Evolutionary conservation across 2,888 invertebrate genomes (phyloP), one percentile per base, ranked within the genome.

Genomic region (Microctonus aethiopoides): DNA sequence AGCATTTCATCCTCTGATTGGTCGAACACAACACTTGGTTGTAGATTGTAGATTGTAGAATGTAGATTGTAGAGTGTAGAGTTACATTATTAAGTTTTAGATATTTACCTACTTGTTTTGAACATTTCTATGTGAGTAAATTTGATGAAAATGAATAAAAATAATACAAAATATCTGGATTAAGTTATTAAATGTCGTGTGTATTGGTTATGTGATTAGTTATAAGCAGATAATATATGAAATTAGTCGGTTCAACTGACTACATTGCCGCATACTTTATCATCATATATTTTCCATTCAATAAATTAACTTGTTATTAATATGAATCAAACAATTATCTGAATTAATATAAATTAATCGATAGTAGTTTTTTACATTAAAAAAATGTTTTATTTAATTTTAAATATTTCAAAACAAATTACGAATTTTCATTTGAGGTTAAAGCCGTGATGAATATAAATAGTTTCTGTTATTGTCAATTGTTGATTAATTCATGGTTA

Each of bases 181-280:
- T 22, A 54, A n/a, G n/a, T n/a, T 22, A 29, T 60, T 26, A 0
- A 10, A 0, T 24, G 13, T 32, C 9, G 41, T 60, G 59, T 52
- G 59, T 51, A 51, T n/a, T 39, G 20, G 11, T 36, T 56, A 24
- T 54, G 61, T 62, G 52, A n/a, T 34, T n/a, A 67, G 34, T 51
- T 59, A 34, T 9, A 3, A 5, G 4, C 22, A 7, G 26, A 24
- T n/a, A 61, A 59, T n/a, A 41, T n/a, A 20, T 34, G 6, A 16
- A 51, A 36, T 52, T 10, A 20, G 22, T 20, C 3, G 22, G 32
- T 26, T n/a, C 75, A 65, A 71, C 74, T 70, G 77, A 75, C 79
- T 82, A 76, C 81, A 77, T 81, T 80, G 81, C 76, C 81, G 76
- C 80, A 79, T 79, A 82, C 75, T 73, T 74, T 68, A 22, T 60